A percentile compares a stretch with the other conserved stretches of the same genome.
Conservation (phyloP, 2,797 vertebrate species). For the Microhierax caerulescens region DNA sequence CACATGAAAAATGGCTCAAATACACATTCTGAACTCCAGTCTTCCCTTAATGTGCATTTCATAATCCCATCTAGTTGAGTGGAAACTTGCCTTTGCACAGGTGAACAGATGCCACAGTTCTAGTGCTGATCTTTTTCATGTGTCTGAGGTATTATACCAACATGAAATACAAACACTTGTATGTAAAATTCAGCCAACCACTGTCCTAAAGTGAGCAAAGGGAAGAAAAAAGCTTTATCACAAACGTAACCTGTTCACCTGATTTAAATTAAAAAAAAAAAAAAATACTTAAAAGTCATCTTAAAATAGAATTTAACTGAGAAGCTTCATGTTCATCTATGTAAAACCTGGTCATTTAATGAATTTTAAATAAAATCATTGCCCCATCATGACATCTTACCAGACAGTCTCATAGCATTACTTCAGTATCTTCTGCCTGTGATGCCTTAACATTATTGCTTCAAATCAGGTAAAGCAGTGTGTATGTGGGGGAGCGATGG, state of each 20-base stretch:
- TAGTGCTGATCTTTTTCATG: not conserved
- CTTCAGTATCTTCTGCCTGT: not conserved
- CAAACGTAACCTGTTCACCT: not conserved
- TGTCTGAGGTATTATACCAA: not conserved
- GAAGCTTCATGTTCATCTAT: not conserved
- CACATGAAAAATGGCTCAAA: not conserved
- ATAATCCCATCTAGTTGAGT: not conserved
- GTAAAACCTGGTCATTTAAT: not conserved
- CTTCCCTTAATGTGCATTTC: not conserved
- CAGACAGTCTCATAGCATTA: not conserved
- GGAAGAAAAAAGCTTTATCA: not conserved
- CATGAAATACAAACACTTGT: not conserved
- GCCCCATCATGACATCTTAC: not conserved
- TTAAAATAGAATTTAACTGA: not conserved
- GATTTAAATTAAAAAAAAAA: not conserved
- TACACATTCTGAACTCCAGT: not conserved
- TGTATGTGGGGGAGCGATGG: rapidly evolving
- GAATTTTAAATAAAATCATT: not conserved
- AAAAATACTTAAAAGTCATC: not conserved
- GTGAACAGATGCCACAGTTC: not conserved
- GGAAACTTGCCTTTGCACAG: not conserved
- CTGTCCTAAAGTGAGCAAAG: not conserved
- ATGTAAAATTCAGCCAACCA: not conserved
- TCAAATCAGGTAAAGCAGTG: not conserved
- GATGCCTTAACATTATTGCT: not conserved